phyloP scores from a whole-genome alignment of 2,797 vertebrate species.

The Pangasius sanitwongsei region DNA sequence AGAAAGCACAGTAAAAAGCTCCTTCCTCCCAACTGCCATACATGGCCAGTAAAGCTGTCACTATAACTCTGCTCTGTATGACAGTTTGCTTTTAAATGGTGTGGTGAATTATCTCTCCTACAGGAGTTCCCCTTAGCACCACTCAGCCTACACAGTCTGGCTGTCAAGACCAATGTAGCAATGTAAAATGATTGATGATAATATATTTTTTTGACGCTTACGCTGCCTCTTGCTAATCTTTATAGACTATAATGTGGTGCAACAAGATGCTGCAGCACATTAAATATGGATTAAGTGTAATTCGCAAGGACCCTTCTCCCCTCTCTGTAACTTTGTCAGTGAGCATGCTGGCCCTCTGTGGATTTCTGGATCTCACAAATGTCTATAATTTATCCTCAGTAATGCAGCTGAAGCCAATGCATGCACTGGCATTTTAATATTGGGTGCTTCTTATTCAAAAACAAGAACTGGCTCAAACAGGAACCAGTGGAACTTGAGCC shows the following conservation, averaged over 20 bases:
- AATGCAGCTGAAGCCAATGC: constrained; percentile 14
- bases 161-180: constrained; percentile 4
- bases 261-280: constrained; percentile 10
- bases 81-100: constrained; percentile 25
- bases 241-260: neutral
- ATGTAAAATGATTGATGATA: neutral
- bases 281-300: constrained; percentile 33
- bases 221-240: constrained; percentile 13
- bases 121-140: neutral
- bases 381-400: neutral
- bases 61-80: constrained; percentile 16
- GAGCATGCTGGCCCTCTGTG: neutral
- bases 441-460: neutral
- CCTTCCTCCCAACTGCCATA: neutral
- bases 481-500: neutral
- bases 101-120: constrained; percentile 14
- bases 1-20: constrained; percentile 16
- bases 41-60: constrained; percentile 21
- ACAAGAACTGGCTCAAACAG: neutral
- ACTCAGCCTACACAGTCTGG: constrained; percentile 5
- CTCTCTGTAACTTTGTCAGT: constrained; percentile 20
- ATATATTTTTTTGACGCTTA: neutral
- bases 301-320: neutral
- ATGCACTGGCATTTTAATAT: constrained; percentile 5
- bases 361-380: constrained; percentile 1